Base-by-base conservation (phyloP, 2,888 invertebrate genomes). In the Apodemia hepburni region DNA sequence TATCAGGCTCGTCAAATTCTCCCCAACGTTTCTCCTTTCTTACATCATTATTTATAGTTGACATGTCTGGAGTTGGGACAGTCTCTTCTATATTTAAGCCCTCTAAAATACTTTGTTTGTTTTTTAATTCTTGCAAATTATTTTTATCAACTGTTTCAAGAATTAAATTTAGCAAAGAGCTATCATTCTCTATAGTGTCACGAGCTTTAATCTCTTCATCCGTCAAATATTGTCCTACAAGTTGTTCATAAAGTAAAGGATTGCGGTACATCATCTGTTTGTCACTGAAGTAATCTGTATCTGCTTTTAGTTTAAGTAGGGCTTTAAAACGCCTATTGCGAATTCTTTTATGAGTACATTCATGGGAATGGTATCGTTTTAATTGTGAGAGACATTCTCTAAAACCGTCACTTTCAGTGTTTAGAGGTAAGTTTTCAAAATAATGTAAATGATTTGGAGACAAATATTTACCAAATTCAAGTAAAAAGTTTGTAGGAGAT, bases 191-290 rank as follows among this genome's bases (percentile, higher is more conserved):
- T 60, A 93, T 90, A 64, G 91, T 86, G 81, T 95, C 95, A 17
- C 95, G 86, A 61, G 92, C 90, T 67, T 92, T 91, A 65, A 94
- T 94, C 79, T 98, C 97, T 38, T 95, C 94, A 64, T 95, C 94
- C 3, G 95, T 95, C 69, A 98, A 82, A 81, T 96, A 98, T 75
- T 95, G 96, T 0, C 98, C 98, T 57, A 99, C 93, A 70, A 99
- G 88, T 75, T 98, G 96, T 69, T 98, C 97, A 85, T 97, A 99
- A 0, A 98, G 84, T 61, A 97, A 90, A 0, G 98, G 99, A 81
- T 98, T 97, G 65, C 99, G 89, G 70, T 94, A 95, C 94, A 97
- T 97, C 98, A 99, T 99, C 91, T 97, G 96, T 66, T 94, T 94
- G 80, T 98, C 98, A 78, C 96, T 96, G 76, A 99, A 99, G 83